These are phyloP conservation scores for Drosophila melanica DNA, from an alignment of 1,140 invertebrate genomes.

Conservation along the genomic window DNA sequence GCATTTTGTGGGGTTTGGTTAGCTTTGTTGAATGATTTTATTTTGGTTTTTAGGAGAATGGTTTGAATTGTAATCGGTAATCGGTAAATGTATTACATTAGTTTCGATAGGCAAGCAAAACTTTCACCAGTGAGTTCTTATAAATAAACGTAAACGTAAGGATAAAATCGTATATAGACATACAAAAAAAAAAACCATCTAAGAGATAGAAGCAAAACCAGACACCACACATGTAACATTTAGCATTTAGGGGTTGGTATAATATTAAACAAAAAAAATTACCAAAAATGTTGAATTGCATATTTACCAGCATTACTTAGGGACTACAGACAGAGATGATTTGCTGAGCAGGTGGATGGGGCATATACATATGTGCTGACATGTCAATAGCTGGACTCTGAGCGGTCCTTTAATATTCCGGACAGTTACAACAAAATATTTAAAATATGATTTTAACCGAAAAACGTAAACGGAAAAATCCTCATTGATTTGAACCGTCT, in stretches of 20 bases:
- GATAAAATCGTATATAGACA: conserved; percentile 35
- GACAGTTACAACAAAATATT: not conserved
- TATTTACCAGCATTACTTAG: conserved; percentile 79
- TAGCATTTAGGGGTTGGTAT: conserved; percentile 29
- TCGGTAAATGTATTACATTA: conserved; percentile 49
- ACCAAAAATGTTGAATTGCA: conserved; percentile 49
- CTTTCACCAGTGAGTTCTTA: conserved; percentile 76
- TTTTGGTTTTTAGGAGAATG: conserved; percentile 15
- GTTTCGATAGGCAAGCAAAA: conserved; percentile 60
- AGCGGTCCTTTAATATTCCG: not conserved
- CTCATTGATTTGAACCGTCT: too few relatives aligned
- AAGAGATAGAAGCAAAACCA: conserved; percentile 69
- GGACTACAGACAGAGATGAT: conserved; percentile 64
- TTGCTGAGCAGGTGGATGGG: conserved; percentile 19
- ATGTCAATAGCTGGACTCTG: not conserved
- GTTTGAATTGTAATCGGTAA: conserved; percentile 30
- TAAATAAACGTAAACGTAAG: conserved; percentile 37
- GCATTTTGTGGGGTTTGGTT: conserved; percentile 34
- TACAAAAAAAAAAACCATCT: conserved; percentile 33
- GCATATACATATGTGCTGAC: not conserved
- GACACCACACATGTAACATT: conserved; percentile 75
- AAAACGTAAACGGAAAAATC: too few relatives aligned
- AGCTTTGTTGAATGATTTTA: conserved; percentile 53
- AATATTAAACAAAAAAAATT: conserved; percentile 10
- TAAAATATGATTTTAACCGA: too few relatives aligned